Conservation (phyloP, 1,140 invertebrate species). For the Drosophila novamexicana region DNA sequence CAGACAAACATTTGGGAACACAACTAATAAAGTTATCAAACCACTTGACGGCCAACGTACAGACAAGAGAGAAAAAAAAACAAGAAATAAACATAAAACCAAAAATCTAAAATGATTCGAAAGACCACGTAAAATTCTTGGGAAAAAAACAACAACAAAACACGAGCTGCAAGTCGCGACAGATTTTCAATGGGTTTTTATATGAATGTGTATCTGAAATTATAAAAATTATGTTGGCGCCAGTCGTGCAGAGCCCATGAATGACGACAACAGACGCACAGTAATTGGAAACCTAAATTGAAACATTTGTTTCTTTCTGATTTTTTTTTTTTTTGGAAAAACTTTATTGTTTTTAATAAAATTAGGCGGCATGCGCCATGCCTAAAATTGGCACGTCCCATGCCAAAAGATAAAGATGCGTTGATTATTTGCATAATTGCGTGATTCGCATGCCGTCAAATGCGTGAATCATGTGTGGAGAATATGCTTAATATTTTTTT, state of each 20-base stretch:
- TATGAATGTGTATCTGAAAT: constrained; percentile 41
- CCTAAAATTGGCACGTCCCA: constrained; percentile 62
- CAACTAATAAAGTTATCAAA: constrained; percentile 70
- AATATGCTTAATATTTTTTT: constrained; percentile 25
- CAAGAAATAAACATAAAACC: constrained; percentile 38
- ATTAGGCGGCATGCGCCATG: constrained; percentile 39
- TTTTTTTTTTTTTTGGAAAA: constrained; percentile 2
- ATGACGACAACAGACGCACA: constrained; percentile 37
- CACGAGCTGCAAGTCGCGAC: constrained; percentile 42
- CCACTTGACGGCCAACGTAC: constrained; percentile 55
- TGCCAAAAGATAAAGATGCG: constrained; percentile 48
- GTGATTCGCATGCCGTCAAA: constrained; percentile 70
- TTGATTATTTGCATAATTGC: constrained; percentile 75
- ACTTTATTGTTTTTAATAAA: constrained; percentile 13
- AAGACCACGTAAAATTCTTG: constrained; percentile 61
- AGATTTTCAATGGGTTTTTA: constrained; percentile 60
- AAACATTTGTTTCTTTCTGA: constrained; percentile 35
- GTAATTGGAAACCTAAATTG: constrained; percentile 61
- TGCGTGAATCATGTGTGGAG: constrained; percentile 55
- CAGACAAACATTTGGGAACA: constrained; percentile 34
- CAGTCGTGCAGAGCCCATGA: constrained; percentile 39
- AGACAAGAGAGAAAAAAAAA: constrained; percentile 4
- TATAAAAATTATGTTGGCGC: constrained; percentile 66
- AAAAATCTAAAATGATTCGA: constrained; percentile 42
- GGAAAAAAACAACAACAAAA: constrained; percentile 45